Conservation (phyloP, 2,113 vertebrate species). For the Bubalus kerabau region DNA sequence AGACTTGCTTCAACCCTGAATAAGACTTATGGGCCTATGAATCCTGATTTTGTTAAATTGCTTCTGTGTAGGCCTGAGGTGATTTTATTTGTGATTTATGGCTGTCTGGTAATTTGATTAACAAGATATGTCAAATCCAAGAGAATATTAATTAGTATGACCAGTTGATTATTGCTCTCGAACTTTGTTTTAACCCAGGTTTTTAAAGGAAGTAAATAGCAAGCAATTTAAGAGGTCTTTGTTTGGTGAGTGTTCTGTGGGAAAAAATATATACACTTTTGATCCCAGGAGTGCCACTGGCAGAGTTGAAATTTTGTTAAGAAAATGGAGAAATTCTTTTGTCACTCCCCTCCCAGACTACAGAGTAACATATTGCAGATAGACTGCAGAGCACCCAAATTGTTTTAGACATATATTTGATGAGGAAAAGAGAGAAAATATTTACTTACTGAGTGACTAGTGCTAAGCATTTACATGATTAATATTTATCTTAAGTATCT, state of each 20-base stretch:
- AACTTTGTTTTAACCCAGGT: constrained; percentile 15
- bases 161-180: not conserved
- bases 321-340: constrained; percentile 6
- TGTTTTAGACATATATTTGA: constrained; percentile 1
- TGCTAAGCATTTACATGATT: not conserved
- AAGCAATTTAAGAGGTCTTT: constrained; percentile 3
- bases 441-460: not conserved
- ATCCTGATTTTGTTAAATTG: not conserved
- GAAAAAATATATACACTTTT: not conserved
- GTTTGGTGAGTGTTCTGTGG: not conserved
- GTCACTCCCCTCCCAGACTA: not conserved
- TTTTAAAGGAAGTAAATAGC: not conserved
- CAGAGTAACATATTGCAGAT: not conserved
- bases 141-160: not conserved
- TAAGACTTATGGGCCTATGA: not conserved
- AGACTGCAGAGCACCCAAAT: not conserved
- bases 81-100: not conserved
- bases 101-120: not conserved
- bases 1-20: not conserved
- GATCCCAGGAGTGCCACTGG: not conserved
- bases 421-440: not conserved
- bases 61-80: not conserved
- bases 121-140: not conserved
- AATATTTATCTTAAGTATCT: not conserved
- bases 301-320: constrained; percentile 4